Base-by-base conservation (phyloP, 2,888 invertebrate species). In the Napeogenes inachia region DNA sequence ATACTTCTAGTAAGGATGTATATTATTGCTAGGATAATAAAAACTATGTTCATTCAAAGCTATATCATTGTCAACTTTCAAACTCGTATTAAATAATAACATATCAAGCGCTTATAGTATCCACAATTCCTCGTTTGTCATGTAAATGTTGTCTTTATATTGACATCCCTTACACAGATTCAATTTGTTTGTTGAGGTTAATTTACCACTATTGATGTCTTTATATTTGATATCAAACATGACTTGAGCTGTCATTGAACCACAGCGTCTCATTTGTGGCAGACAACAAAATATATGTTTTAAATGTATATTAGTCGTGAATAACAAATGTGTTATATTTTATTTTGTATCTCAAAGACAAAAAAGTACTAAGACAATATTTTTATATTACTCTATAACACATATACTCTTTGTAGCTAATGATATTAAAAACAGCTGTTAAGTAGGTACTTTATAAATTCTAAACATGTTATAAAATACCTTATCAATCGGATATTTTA, bases 191-290 rank as follows among this genome's bases (percentile, higher is more conserved):
- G 73, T 64, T 61, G 70, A 76, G 66, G 71, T 67, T 76, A 78
- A 78, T 79, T 78, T 70, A 69, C 68, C 73, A 70, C 68, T 56
- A 69, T 66, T 70, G 68, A 72, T 67, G 63, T 70, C 73, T 71
- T 71, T 62, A 74, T 73, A 67, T 74, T 68, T 69, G 63, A 67
- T 65, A 64, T 70, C 64, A 61, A 61, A 69, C 68, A 68, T 66
- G 64, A 67, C 61, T 65, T 62, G 62, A 54, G 61, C 68, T 60
- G 61, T 65, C 63, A 68, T 66, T 67, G 67, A 76, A 66, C 68
- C 69, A 62, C 69, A 62, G 12, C 58, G 42, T 61, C 53, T 32
- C 47, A 54, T 42, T 42, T 42, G 42, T 12, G 42, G 42, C 10
- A 3, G 38, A 38, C 38, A 42, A 42, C 42, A 42, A 42, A 42